Conservation (phyloP, 2,113 vertebrate genomes). For the Podocnemis expansa region DNA sequence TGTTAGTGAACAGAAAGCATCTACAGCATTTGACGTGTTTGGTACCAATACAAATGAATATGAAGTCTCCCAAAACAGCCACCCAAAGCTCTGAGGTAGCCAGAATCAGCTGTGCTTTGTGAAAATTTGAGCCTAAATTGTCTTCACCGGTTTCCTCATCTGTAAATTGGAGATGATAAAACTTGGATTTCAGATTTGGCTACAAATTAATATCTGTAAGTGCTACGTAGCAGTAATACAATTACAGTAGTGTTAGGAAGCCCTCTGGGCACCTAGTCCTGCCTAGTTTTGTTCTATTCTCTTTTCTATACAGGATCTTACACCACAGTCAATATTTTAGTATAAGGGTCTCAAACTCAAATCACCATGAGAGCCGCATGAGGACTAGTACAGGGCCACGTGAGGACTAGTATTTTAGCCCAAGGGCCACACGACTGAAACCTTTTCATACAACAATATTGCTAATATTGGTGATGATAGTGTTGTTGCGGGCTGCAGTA, state of each 20-base stretch:
- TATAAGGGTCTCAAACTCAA: no score
- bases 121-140: background rate
- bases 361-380: no score
- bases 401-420: no score
- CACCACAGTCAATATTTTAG: background rate
- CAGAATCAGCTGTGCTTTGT: background rate
- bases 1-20: background rate
- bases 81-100: background rate
- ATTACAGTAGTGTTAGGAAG: accelerated
- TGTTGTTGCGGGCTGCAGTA: no score
- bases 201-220: background rate
- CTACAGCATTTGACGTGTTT: background rate
- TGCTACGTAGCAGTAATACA: background rate
- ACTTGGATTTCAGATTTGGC: background rate
- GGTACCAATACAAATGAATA: background rate
- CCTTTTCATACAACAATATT: no score
- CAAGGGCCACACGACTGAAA: no score
- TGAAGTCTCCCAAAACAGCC: background rate
- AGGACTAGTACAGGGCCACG: no score
- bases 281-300: accelerated
- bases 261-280: background rate
- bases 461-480: no score
- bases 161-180: background rate
- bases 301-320: background rate
- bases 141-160: background rate